phyloP scores from a whole-genome alignment of 2,888 invertebrate genomes.

The Nephrotoma guestfalica region DNA sequence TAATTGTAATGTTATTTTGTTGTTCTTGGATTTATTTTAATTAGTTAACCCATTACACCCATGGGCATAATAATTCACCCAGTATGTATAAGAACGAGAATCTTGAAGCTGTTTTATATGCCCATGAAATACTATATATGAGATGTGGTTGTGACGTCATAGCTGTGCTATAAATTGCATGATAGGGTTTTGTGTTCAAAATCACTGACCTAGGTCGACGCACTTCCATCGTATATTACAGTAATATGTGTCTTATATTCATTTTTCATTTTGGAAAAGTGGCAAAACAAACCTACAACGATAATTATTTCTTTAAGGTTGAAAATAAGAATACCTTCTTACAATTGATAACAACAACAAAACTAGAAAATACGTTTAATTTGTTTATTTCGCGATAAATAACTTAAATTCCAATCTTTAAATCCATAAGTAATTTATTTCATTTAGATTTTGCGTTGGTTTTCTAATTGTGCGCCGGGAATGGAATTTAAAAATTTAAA shows the following conservation, averaged over 20 bases:
- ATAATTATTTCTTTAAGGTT: too few relatives aligned
- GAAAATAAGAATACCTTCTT: not conserved
- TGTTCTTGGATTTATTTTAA: not conserved
- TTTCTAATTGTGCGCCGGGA: not conserved
- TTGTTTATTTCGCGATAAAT: not conserved
- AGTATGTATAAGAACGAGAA: too few relatives aligned
- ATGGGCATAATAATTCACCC: too few relatives aligned
- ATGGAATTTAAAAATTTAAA: not conserved
- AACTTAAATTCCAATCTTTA: not conserved
- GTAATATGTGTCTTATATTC: not conserved
- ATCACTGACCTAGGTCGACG: not conserved
- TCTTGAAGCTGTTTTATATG: too few relatives aligned
- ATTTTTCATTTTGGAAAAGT: not conserved
- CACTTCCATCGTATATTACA: not conserved
- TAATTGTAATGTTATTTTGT: not conserved
- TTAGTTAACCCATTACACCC: not conserved
- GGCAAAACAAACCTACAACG: not conserved
- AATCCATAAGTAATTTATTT: not conserved
- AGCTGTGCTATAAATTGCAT: too few relatives aligned
- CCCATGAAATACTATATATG: too few relatives aligned
- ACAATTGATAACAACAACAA: not conserved
- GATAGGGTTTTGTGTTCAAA: not conserved
- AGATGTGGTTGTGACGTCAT: too few relatives aligned
- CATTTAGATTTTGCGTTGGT: not conserved
- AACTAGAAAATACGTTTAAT: not conserved